phyloP scores from a whole-genome alignment of 2,888 invertebrate species.

The Rhagophthalmus giganteus region DNA sequence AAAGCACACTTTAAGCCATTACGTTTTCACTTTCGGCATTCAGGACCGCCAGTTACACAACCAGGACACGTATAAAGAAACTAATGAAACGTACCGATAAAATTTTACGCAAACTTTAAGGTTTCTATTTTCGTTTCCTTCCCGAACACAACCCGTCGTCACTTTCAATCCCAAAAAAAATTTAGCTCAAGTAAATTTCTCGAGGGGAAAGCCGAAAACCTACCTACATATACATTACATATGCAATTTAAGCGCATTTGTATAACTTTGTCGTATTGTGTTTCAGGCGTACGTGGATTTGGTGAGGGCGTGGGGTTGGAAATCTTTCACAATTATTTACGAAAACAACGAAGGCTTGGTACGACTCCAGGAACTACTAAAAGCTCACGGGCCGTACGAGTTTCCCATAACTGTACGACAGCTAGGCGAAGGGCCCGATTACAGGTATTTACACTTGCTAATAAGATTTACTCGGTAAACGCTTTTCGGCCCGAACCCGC shows the following conservation, averaged over 20 bases:
- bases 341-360: conserved; percentile 93
- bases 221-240: too few relatives aligned
- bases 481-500: conserved; percentile 4
- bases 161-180: too few relatives aligned
- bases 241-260: conserved; percentile 10
- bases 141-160: not conserved
- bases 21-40: too few relatives aligned
- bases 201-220: too few relatives aligned
- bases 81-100: not conserved
- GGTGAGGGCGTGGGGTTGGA: conserved; percentile 90
- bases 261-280: conserved; percentile 22
- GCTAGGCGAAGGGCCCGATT: conserved; percentile 80
- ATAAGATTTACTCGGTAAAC: conserved; percentile 4
- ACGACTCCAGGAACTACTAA: conserved; percentile 82
- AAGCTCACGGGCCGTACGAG: conserved; percentile 83
- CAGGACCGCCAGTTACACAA: not conserved
- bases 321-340: conserved; percentile 94
- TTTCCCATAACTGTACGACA: conserved; percentile 84
- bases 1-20: too few relatives aligned
- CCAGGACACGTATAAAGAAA: not conserved
- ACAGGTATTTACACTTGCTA: conserved; percentile 62
- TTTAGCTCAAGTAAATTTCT: too few relatives aligned
- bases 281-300: conserved; percentile 87
- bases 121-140: not conserved
- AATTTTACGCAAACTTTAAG: not conserved